Percentiles rank a stretch among this genome's conserved stretches.
Conservation (phyloP, 2,113 vertebrate genomes). For the Sterna hirundo region DNA sequence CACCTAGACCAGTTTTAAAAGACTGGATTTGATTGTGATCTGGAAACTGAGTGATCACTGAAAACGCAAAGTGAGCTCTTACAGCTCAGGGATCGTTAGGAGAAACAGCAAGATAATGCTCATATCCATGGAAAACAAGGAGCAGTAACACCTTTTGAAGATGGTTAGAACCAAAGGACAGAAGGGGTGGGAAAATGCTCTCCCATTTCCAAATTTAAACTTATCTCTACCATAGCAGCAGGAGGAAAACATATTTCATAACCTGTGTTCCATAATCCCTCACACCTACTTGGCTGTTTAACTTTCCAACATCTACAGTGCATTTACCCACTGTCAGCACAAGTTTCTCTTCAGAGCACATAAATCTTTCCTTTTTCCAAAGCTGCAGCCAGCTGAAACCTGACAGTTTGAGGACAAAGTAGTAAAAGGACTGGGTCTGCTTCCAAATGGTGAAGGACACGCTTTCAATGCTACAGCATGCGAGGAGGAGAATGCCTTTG, state of each 20-base stretch:
- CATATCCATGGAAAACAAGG: neutral
- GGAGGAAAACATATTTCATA: neutral
- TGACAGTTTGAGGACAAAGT: conserved; percentile 59
- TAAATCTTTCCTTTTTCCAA: conserved; percentile 46
- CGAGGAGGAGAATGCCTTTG: neutral
- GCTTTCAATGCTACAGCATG: neutral
- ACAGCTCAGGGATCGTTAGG: neutral
- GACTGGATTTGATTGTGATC: neutral
- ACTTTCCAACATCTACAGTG: neutral
- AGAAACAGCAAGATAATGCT: neutral
- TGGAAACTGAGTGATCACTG: neutral
- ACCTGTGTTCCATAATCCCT: neutral
- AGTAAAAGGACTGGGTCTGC: neutral
- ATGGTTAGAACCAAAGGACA: rapidly evolving
- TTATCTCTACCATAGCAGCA: neutral
- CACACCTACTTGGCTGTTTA: neutral
- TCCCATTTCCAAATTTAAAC: neutral
- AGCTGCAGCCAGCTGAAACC: conserved; percentile 42
- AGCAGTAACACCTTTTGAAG: neutral
- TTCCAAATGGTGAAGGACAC: conserved; percentile 12
- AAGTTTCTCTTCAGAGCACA: conserved; percentile 18
- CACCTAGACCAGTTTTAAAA: neutral
- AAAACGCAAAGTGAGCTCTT: neutral
- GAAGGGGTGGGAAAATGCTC: neutral
- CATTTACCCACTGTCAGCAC: neutral